Evolutionary conservation across 2,113 vertebrate genomes (phyloP).

Genomic region (Oncorhynchus kisutch): DNA sequence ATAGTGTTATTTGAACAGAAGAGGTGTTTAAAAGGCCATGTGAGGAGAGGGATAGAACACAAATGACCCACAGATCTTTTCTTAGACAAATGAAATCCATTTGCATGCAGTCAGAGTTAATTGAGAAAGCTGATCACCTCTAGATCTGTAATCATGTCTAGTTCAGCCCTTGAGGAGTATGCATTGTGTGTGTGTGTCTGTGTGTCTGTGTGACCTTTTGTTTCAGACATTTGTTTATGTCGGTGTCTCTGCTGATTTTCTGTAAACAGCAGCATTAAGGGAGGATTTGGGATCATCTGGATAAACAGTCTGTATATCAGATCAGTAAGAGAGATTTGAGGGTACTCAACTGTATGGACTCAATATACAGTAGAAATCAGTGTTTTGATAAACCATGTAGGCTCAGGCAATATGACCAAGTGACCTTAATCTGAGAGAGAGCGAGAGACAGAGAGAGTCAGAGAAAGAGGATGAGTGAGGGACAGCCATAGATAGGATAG

Average conservation of each 20-base stretch:
- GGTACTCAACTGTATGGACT: conserved; percentile 23
- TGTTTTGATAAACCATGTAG: conserved; percentile 36
- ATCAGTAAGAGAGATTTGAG: conserved; percentile 44
- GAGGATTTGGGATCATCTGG: conserved; percentile 62
- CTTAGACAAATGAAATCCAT: conserved; percentile 24
- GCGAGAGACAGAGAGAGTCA: neutral
- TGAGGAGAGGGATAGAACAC: conserved; percentile 18
- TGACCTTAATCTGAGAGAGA: conserved; percentile 44
- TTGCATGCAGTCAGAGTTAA: conserved; percentile 32
- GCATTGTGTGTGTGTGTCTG: conserved; percentile 7
- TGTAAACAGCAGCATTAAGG: conserved; percentile 43
- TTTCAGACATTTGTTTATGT: conserved; percentile 20
- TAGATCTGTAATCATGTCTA: conserved; percentile 46
- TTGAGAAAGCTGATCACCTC: conserved; percentile 36
- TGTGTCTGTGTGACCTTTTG: conserved; percentile 19
- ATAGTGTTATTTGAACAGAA: conserved; percentile 37
- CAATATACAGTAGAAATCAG: conserved; percentile 8
- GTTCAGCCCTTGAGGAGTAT: conserved; percentile 22
- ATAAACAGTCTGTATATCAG: conserved; percentile 53
- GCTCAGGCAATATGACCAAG: neutral
- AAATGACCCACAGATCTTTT: conserved; percentile 45
- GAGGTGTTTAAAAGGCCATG: conserved; percentile 8
- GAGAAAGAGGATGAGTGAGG: neutral
- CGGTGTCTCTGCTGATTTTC: conserved; percentile 37
- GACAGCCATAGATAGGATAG: conserved; percentile 5